Evolutionary conservation across 1,140 invertebrate genomes (phyloP).

Genomic region (Drosophila equinoxialis): DNA sequence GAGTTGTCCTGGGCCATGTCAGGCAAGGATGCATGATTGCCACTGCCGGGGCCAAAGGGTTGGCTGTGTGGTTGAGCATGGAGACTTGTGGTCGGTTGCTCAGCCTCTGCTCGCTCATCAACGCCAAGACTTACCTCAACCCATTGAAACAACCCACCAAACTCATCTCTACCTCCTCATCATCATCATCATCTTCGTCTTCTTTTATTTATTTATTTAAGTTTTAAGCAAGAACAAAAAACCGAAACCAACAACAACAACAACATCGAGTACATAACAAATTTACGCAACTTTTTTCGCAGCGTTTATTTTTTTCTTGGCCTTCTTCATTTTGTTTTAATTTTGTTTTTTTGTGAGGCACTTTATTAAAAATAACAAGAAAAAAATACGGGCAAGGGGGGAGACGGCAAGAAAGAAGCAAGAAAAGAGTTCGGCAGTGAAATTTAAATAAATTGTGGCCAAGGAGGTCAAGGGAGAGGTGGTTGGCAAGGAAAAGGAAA

Average conservation of each 20-base stretch:
- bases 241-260: slow-evolving; percentile 33
- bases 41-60: slow-evolving; percentile 28
- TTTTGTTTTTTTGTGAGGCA: slow-evolving; percentile 26
- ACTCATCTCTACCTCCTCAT: not conserved
- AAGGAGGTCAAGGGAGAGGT: slow-evolving; percentile 20
- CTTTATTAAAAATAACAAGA: slow-evolving; percentile 69
- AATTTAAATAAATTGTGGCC: slow-evolving; percentile 77
- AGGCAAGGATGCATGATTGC: slow-evolving; percentile 78
- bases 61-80: slow-evolving; percentile 28
- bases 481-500: slow-evolving; percentile 3
- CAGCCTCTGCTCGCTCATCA: slow-evolving; percentile 57
- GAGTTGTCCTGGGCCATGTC: slow-evolving; percentile 33
- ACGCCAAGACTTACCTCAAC: slow-evolving; percentile 36
- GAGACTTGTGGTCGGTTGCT: slow-evolving; percentile 55
- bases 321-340: slow-evolving; percentile 21
- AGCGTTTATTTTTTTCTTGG: slow-evolving; percentile 54
- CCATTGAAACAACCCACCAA: not conserved
- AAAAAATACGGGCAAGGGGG: slow-evolving; percentile 5
- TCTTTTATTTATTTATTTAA: slow-evolving; percentile 75
- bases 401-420: too few species aligned
- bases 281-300: slow-evolving; percentile 77
- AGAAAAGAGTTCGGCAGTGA: slow-evolving; percentile 57
- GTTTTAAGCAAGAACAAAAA: slow-evolving; percentile 55
- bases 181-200: not conserved
- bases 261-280: slow-evolving; percentile 70